These are phyloP conservation scores for Gobio occitaniae DNA, from an alignment of 2,797 vertebrate genomes.

Conservation along the genomic window DNA sequence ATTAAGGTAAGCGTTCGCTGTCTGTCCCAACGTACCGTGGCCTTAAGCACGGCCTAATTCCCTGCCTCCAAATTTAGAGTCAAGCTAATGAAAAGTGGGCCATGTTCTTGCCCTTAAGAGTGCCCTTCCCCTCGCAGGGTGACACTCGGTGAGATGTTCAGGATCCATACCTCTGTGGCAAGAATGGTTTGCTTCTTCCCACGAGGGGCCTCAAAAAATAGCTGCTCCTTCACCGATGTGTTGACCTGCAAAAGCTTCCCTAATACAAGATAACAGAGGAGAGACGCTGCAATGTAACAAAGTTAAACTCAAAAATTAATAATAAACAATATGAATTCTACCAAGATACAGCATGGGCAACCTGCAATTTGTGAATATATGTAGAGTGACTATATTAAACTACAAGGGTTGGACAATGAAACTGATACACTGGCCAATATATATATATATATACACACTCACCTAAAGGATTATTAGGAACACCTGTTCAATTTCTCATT, in stretches of 20 bases:
- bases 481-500: no score
- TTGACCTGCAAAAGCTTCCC: conserved; percentile 98
- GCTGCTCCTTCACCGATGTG: conserved; percentile 95
- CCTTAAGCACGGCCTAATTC: conserved; percentile 67
- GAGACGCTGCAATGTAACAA: neutral
- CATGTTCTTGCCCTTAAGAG: conserved; percentile 72
- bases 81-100: conserved; percentile 74
- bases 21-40: conserved; percentile 60
- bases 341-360: neutral
- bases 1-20: conserved; percentile 24
- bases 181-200: conserved; percentile 94
- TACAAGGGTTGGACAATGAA: no score
- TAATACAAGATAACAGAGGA: conserved; percentile 68
- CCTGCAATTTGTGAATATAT: neutral
- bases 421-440: no score
- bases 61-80: conserved; percentile 71
- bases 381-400: neutral
- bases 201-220: conserved; percentile 98
- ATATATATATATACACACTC: no score
- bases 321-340: neutral
- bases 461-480: no score
- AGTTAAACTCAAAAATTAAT: neutral
- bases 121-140: conserved; percentile 67
- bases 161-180: conserved; percentile 83
- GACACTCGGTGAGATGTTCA: conserved; percentile 33